Evolutionary conservation across 2,888 invertebrate genomes (phyloP), one percentile per base, ranked within the genome.

Genomic region (Drosophila subquinaria): DNA sequence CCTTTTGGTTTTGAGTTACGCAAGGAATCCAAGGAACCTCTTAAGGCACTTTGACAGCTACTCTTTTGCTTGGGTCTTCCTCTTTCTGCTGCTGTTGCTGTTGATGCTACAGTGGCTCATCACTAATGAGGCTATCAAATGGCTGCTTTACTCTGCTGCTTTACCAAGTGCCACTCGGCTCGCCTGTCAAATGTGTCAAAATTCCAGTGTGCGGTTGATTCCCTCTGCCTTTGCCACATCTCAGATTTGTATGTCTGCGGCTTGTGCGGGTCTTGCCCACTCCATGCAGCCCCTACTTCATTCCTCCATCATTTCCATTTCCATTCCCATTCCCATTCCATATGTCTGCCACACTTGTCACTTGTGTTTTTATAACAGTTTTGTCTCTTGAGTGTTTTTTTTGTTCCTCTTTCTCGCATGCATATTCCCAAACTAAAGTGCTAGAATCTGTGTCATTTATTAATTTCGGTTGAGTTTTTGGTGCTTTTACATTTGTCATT

Each of bases 121-220:
- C 82, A 74, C 89, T 89, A 86, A 86, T 86, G 89, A 86, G 86
- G 90, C 86, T 86, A 86, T 86, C 90, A 89, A 88, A 86, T 86
- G 90, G 86, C 85, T 89, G 85, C 89, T 64, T 85, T 83, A 81
- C 30, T 30, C 30, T 23, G 86, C 85, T 89, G 85, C 89, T 64
- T 86, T 83, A 76, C 75, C 76, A 68, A 69, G 68, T 66, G 73
- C 79, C 71, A 70, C 66, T 69, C 63, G 64, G 59, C 64, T 82
- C 69, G 82, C 61, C 86, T 89, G 89, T 86, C 86, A 88, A 82
- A 86, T 76, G 82, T 89, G 89, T 86, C 89, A 86, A 89, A 86
- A 86, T 89, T 81, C 69, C 62, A 67, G 69, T 68, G 69, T 81
- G 80, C 52, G 79, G 75, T 69, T 69, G 69, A 59, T 60, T 73